phyloP scores from a whole-genome alignment of 2,113 vertebrate genomes.

The Proteles cristata region DNA sequence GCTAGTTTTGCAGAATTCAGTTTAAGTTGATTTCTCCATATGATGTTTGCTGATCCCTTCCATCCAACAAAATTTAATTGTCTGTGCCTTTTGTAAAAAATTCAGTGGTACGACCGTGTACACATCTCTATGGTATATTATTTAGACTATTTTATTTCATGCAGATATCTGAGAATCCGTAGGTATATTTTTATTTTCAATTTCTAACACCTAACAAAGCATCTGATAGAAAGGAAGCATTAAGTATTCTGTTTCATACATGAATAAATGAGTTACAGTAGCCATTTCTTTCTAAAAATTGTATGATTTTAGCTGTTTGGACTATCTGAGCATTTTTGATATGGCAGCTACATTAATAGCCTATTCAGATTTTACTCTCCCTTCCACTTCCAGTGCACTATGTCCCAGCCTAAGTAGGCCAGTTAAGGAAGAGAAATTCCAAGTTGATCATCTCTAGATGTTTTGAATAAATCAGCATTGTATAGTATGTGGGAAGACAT shows the following conservation, averaged over 20 bases:
- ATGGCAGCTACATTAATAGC: neutral
- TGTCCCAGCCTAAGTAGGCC: too few relatives aligned
- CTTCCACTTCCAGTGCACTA: rapidly evolving
- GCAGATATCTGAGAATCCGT: neutral
- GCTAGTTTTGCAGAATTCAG: neutral
- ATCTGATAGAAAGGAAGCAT: neutral
- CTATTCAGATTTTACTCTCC: neutral
- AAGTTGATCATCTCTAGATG: neutral
- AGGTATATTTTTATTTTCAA: neutral
- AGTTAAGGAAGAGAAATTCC: neutral
- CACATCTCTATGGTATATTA: neutral
- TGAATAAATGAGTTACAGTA: neutral
- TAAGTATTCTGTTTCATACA: neutral
- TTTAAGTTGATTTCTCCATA: neutral
- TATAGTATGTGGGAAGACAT: neutral
- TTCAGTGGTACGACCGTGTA: neutral
- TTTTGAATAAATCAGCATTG: neutral
- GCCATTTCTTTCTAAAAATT: neutral
- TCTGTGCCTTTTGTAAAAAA: neutral
- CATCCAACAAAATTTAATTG: neutral
- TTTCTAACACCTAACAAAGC: neutral
- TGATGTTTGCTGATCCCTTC: neutral
- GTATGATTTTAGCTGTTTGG: neutral
- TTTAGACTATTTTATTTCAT: neutral
- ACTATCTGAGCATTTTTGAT: neutral